Percentiles rank a stretch among this genome's conserved stretches.
Evolutionary conservation across 2,797 vertebrate genomes (phyloP).

Genomic region (Pseudocheirus occidentalis): DNA sequence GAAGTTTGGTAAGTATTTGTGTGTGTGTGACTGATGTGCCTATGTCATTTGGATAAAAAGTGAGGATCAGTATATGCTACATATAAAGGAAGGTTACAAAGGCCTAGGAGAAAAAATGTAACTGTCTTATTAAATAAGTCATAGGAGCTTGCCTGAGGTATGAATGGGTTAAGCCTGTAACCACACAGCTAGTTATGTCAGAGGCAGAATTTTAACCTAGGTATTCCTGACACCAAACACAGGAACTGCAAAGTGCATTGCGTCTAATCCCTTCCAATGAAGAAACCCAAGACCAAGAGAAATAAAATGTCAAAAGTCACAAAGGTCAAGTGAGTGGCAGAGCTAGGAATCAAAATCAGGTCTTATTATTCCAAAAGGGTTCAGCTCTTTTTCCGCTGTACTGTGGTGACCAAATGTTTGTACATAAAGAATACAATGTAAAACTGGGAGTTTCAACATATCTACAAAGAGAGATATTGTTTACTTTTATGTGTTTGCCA

Average conservation of each 20-base stretch:
- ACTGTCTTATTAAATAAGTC: background rate
- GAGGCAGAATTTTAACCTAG: background rate
- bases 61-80: background rate
- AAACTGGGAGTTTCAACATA: background rate
- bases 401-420: background rate
- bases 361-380: background rate
- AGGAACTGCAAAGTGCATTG: background rate
- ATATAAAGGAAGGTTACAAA: background rate
- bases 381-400: background rate
- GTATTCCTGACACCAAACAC: background rate
- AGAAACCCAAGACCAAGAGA: background rate
- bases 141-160: background rate
- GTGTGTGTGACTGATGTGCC: background rate
- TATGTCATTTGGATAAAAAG: background rate
- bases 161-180: background rate
- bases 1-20: background rate
- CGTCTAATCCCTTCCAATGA: background rate
- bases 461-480: background rate
- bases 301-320: background rate
- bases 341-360: background rate
- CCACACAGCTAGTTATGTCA: background rate
- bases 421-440: background rate
- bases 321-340: background rate
- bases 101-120: background rate
- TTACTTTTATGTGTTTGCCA: constrained; percentile 11